A percentile compares a stretch with the other conserved stretches of the same genome.
Conservation (phyloP, 2,113 vertebrate genomes). For the Caretta caretta region DNA sequence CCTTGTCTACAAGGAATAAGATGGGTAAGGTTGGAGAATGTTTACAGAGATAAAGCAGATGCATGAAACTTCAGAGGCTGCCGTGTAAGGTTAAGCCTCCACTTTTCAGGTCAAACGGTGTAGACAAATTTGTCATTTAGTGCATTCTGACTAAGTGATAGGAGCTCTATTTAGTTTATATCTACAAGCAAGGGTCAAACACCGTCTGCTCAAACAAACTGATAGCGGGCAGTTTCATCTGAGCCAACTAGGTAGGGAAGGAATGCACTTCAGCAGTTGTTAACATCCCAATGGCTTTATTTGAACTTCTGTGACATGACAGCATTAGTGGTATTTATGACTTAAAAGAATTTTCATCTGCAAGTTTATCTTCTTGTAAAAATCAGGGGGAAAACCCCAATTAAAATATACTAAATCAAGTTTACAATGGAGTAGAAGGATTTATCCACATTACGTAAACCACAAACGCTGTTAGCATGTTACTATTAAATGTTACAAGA, state of each 20-base stretch:
- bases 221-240: constrained; percentile 54
- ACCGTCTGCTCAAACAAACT: background rate
- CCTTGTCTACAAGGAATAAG: constrained; percentile 20
- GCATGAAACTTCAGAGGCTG: constrained; percentile 68
- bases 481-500: constrained; percentile 35
- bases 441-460: constrained; percentile 50
- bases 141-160: constrained; percentile 2
- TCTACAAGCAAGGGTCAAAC: constrained; percentile 65
- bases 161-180: constrained; percentile 29
- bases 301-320: constrained; percentile 64
- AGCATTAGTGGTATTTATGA: constrained; percentile 78
- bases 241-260: constrained; percentile 57
- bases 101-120: constrained; percentile 63
- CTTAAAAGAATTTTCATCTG: constrained; percentile 78
- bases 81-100: constrained; percentile 53
- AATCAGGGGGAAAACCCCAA: constrained; percentile 58
- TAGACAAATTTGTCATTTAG: constrained; percentile 70
- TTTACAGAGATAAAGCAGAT: constrained; percentile 73
- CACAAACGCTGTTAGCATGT: constrained; percentile 18
- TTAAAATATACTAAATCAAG: constrained; percentile 64
- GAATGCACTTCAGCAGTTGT: constrained; percentile 71
- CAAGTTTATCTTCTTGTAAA: constrained; percentile 76
- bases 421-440: constrained; percentile 38
- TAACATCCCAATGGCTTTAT: constrained; percentile 73
- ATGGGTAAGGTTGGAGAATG: constrained; percentile 20